Evolutionary conservation across 2,113 vertebrate genomes (phyloP).

Genomic region (Pseudolaguvia tuberculata): DNA sequence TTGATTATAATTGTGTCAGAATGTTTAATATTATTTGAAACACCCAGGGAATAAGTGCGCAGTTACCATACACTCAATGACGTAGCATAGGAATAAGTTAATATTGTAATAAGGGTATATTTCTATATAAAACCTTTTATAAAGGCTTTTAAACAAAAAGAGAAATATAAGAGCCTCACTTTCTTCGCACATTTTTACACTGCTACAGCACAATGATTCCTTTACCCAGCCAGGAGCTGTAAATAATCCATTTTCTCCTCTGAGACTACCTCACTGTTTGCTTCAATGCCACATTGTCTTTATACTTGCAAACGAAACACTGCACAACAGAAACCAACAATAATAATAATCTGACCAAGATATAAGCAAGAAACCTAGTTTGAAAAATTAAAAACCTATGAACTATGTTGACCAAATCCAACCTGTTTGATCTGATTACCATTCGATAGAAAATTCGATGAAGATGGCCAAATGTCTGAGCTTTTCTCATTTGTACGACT

Average conservation of each 20-base stretch:
- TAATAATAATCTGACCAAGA: background rate
- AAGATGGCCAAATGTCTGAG: background rate
- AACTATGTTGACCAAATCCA: background rate
- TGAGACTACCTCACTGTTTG: background rate
- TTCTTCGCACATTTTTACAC: background rate
- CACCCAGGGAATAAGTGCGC: background rate
- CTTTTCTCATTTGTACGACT: background rate
- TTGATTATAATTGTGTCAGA: background rate
- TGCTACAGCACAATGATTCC: background rate
- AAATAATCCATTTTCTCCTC: conserved; percentile 8
- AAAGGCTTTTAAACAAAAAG: background rate
- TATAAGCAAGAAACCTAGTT: background rate
- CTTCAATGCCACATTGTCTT: background rate
- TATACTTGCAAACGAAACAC: background rate
- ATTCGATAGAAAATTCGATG: background rate
- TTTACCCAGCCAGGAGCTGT: background rate
- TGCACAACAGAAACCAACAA: background rate
- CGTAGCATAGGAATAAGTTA: background rate
- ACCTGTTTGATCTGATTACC: conserved; percentile 4
- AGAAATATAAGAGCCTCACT: background rate
- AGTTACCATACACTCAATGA: background rate
- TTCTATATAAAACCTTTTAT: background rate
- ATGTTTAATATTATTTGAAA: background rate
- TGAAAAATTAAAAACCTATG: background rate
- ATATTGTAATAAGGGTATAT: background rate